Conservation (phyloP, 2,113 vertebrate species). For the Promerops cafer region DNA sequence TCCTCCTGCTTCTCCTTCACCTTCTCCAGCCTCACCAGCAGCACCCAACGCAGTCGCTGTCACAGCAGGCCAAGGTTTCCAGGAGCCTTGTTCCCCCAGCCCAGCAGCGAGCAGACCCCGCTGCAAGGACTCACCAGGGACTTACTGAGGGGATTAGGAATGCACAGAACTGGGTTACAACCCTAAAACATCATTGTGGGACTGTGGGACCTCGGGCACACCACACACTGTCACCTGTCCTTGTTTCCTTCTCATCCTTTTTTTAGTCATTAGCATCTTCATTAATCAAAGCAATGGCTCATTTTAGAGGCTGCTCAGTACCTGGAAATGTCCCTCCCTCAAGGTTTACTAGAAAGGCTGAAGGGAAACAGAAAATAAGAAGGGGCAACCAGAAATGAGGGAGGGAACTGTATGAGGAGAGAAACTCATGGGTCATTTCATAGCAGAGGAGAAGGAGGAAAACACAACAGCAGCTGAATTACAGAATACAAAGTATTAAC, state of each 20-base stretch:
- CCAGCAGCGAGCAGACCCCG: neutral
- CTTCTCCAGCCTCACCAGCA: neutral
- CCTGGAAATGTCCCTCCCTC: neutral
- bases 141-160: neutral
- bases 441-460: neutral
- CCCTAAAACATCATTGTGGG: neutral
- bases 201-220: rapidly evolving
- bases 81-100: neutral
- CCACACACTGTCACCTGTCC: neutral
- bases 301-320: neutral
- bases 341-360: neutral
- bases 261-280: neutral
- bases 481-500: neutral
- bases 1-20: neutral
- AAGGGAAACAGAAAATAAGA: neutral
- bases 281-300: neutral
- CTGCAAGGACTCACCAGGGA: neutral
- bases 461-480: neutral
- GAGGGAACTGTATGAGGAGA: neutral
- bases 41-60: rapidly evolving
- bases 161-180: neutral
- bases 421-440: neutral
- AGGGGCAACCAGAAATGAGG: neutral
- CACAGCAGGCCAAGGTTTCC: neutral
- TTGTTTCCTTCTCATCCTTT: neutral